Base-by-base conservation (phyloP, 2,888 invertebrate species). In the Ectemnius cavifrons region DNA sequence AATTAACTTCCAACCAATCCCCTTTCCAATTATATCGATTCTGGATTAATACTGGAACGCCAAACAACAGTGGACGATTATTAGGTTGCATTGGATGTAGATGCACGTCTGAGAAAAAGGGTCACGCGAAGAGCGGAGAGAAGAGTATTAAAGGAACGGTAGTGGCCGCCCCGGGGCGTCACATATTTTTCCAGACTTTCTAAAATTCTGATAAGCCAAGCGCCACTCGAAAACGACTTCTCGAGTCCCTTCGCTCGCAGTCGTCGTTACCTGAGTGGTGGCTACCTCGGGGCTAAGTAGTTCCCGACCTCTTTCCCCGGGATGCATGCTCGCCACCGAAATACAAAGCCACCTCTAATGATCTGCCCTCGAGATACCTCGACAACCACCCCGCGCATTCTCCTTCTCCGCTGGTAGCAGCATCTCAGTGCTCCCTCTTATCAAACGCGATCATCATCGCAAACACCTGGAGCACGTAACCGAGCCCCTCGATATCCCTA, bases 161-260 rank as follows among this genome's bases (percentile, higher is more conserved):
- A 61, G 13, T 16, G 52, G n/a, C 23, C 23, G 23, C 23, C 23
- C 3, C 23, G 52, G 6, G 6, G 11, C 16, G 20, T 47, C 16
- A 18, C 23, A 16, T n/a, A 45, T 49, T 45, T 20, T 37, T 46
- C 49, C 4, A 18, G 23, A 63, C 65, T 73, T 73, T 78, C 78
- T 66, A 77, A 71, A 78, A 68, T 71, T 70, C 67, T 73, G 66
- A 77, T 71, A 73, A 74, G 57, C 46, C 65, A n/a, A 16, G 47
- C 11, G 13, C 6, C 66, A 20, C 18, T 16, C 27, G 47, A 14
- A 8, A 45, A 13, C 13, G 23, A n/a, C 37, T 49, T 23, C 23
- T 23, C 23, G 23, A 23, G 23, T 23, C 23, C 23, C 23, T 23
- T 3, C 3, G 23, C 23, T 23, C 23, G 23, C 23, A 23, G 23